phyloP scores from a whole-genome alignment of 2,888 invertebrate genomes.

The Xestobium rufovillosum region DNA sequence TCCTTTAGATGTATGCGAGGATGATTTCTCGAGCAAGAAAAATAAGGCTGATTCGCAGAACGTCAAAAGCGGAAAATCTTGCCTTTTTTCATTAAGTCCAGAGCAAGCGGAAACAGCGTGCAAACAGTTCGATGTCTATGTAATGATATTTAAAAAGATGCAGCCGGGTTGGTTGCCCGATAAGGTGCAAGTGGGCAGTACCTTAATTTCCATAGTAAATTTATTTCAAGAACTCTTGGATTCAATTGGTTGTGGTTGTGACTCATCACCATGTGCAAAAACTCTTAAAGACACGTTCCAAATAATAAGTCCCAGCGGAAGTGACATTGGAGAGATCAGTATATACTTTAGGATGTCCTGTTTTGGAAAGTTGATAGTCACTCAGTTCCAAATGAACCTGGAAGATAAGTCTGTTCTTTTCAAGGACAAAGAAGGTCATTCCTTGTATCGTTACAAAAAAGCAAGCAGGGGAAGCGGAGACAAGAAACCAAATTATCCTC shows the following conservation, averaged over 20 bases:
- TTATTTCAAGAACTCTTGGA: constrained; percentile 52
- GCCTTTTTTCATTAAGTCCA: constrained; percentile 56
- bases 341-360: constrained; percentile 59
- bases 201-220: constrained; percentile 52
- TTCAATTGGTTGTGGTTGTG: constrained; percentile 36
- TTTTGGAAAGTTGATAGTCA: constrained; percentile 58
- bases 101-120: constrained; percentile 48
- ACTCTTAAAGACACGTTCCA: constrained; percentile 55
- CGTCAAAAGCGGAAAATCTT: constrained; percentile 59
- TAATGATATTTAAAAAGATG: constrained; percentile 53
- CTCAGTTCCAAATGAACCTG: constrained; percentile 54
- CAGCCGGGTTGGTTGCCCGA: constrained; percentile 56
- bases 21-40: constrained; percentile 43
- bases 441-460: constrained; percentile 40
- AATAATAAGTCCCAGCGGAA: constrained; percentile 46
- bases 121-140: constrained; percentile 49
- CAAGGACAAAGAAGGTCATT: constrained; percentile 42
- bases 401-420: constrained; percentile 43
- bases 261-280: constrained; percentile 48
- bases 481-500: constrained; percentile 22
- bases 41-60: constrained; percentile 34
- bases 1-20: constrained; percentile 55
- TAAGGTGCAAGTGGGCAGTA: constrained; percentile 53
- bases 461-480: constrained; percentile 22
- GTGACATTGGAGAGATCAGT: constrained; percentile 50